Percentiles rank a stretch among this genome's conserved stretches.
These are phyloP conservation scores for Nylanderia fulva DNA, from an alignment of 1,140 invertebrate genomes.

Conservation along the genomic window DNA sequence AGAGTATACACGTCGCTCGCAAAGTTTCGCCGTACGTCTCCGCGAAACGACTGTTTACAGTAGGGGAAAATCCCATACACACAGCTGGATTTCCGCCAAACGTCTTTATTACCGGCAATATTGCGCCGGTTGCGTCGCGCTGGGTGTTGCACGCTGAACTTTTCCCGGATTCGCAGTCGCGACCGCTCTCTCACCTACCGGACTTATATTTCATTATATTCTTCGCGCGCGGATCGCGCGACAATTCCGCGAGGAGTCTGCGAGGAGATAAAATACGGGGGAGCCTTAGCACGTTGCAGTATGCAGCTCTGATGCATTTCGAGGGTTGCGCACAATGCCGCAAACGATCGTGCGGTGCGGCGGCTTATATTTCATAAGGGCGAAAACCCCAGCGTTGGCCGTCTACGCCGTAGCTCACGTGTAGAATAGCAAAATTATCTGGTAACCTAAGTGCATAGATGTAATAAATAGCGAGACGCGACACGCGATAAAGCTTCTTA, in stretches of 20 bases:
- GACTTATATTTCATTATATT: background rate
- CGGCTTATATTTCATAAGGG: conserved; percentile 52
- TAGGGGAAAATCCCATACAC: conserved; percentile 25
- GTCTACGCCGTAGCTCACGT: conserved; percentile 40
- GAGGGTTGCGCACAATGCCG: conserved; percentile 46
- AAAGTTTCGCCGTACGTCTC: conserved; percentile 48
- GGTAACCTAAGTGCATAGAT: conserved; percentile 35
- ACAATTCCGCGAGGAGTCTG: background rate
- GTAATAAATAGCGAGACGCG: conserved; percentile 32
- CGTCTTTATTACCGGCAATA: conserved; percentile 67
- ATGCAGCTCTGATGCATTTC: conserved; percentile 46
- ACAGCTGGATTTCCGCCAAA: conserved; percentile 60
- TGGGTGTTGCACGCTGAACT: conserved; percentile 5
- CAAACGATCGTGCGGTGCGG: conserved; percentile 54
- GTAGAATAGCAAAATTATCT: conserved; percentile 57
- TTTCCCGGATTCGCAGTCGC: conserved; percentile 19
- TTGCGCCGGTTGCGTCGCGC: conserved; percentile 26
- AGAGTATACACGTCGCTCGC: conserved; percentile 37
- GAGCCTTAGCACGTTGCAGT: background rate
- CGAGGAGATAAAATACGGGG: conserved; percentile 45
- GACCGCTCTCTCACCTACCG: background rate
- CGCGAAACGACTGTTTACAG: conserved; percentile 58
- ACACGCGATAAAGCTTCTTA: background rate
- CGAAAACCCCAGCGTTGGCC: background rate
- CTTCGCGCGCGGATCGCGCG: background rate